phyloP scores from a whole-genome alignment of 1,140 invertebrate species.

The Pemphigus obesinymphae region DNA sequence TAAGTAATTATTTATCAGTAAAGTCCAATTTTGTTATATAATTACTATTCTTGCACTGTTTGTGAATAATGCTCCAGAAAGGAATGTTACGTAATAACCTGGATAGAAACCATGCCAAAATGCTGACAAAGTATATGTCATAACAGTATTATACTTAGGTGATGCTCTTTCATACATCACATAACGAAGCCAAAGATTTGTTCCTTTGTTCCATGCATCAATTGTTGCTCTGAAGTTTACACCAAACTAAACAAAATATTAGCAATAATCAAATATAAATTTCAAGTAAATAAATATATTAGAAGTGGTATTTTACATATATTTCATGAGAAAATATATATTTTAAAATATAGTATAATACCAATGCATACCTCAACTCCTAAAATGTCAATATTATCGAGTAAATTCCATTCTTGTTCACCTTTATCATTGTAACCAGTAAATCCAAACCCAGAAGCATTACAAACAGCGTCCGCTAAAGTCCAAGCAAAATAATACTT shows the following conservation, averaged over 20 bases:
- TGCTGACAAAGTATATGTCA: constrained; percentile 84
- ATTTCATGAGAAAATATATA: too few species aligned
- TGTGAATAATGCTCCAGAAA: constrained; percentile 81
- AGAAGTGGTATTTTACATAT: too few species aligned
- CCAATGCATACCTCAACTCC: constrained; percentile 72
- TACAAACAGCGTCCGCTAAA: constrained; percentile 88
- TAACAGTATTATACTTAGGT: constrained; percentile 53
- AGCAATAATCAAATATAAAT: not conserved
- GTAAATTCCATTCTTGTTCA: constrained; percentile 73
- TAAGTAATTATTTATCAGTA: not conserved
- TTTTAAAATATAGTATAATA: not conserved
- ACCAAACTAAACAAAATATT: constrained; percentile 59
- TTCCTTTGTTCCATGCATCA: constrained; percentile 86
- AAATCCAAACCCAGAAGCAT: constrained; percentile 88
- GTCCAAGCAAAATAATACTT: constrained; percentile 98
- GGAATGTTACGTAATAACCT: constrained; percentile 94
- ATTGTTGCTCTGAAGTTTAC: constrained; percentile 76
- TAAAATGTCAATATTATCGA: constrained; percentile 84
- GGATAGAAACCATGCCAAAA: constrained; percentile 97
- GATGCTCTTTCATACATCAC: constrained; percentile 79
- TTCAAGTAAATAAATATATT: not conserved
- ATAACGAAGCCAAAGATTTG: constrained; percentile 80
- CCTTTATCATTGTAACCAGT: constrained; percentile 74
- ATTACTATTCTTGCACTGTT: constrained; percentile 72
- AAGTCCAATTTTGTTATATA: constrained; percentile 23